Evolutionary conservation across 2,113 vertebrate genomes (phyloP), one percentile per base, ranked within the genome.

Genomic region (Ranitomeya variabilis): DNA sequence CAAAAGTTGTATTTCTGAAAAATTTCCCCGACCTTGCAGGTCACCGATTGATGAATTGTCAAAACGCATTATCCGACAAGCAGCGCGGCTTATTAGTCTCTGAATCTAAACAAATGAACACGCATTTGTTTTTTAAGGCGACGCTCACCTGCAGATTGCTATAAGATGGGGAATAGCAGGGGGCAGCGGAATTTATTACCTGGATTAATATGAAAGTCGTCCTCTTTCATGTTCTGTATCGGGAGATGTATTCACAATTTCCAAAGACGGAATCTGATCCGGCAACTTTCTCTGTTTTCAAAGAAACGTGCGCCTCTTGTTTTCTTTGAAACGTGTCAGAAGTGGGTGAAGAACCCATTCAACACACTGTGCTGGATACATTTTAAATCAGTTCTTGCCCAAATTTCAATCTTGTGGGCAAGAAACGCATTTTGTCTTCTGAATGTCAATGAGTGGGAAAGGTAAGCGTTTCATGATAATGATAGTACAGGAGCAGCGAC

Each of bases 391-490:
- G 64, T 91, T 45, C 37, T 87, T 90, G 82, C 90, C 90, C 85
- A 90, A 91, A 91, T 91, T 92, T 90, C 92, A 91, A 21, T 90
- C 91, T 94, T 74, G n/a, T 82, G 91, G 89, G 86, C 92, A 90
- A 92, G 91, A 93, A 93, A 90, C 80, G 91, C 91, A 89, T 92
- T 90, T 91, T 52, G 88, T 92, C 91, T 90, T 93, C 82, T 91
- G 89, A 92, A 92, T 91, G 92, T 86, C 90, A 90, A 89, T 86
- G 90, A 92, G 90, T 77, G 71, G 82, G 80, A 85, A 54, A 81
- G 86, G 67, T 85, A 86, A 91, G 83, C 80, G 60, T 89, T 93
- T 89, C 1, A 37, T 54, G 37, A 26, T 54, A 45, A 51, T 78
- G 86, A 85, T 91, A 66, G 89, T 76, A 37, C 52, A 37, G 62